phyloP scores from a whole-genome alignment of 2,113 vertebrate species.

The Falcunculus frontatus region DNA sequence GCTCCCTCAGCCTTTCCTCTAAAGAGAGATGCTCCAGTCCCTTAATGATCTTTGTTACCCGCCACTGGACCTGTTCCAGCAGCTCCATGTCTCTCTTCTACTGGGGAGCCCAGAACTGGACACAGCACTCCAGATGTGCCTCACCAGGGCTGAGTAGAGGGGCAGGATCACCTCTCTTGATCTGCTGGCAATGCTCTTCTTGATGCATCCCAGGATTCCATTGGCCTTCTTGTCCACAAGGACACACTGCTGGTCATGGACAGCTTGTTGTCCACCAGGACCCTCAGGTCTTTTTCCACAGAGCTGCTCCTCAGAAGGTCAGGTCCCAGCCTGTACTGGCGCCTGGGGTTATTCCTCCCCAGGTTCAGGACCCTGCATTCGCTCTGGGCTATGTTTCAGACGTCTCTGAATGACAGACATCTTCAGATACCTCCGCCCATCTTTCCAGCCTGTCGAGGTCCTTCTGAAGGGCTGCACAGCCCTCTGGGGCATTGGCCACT shows the following conservation, averaged over 20 bases:
- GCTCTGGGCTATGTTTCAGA: too few relatives aligned
- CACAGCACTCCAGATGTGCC: not conserved
- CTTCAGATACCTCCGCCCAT: not conserved
- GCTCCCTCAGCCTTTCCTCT: not conserved
- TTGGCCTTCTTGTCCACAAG: not conserved
- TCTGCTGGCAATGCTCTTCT: not conserved
- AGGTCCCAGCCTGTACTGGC: not conserved
- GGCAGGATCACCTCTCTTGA: not conserved
- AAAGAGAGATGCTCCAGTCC: not conserved
- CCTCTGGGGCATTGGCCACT: fast-evolving
- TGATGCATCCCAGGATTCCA: not conserved
- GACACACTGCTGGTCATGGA: not conserved
- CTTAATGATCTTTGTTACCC: not conserved
- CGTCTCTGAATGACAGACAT: too few relatives aligned
- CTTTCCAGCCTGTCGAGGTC: fast-evolving
- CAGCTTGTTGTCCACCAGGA: not conserved
- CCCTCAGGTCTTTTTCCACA: not conserved
- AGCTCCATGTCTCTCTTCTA: not conserved
- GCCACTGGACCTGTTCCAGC: not conserved
- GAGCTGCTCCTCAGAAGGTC: not conserved
- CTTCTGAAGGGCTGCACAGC: not conserved
- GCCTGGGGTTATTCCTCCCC: not conserved
- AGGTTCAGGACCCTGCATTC: not conserved
- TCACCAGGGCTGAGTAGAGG: not conserved
- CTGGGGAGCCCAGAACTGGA: not conserved